Evolutionary conservation across 1,140 invertebrate genomes (phyloP), one percentile per base, ranked within the genome.

Genomic region (Bombus ignitus): DNA sequence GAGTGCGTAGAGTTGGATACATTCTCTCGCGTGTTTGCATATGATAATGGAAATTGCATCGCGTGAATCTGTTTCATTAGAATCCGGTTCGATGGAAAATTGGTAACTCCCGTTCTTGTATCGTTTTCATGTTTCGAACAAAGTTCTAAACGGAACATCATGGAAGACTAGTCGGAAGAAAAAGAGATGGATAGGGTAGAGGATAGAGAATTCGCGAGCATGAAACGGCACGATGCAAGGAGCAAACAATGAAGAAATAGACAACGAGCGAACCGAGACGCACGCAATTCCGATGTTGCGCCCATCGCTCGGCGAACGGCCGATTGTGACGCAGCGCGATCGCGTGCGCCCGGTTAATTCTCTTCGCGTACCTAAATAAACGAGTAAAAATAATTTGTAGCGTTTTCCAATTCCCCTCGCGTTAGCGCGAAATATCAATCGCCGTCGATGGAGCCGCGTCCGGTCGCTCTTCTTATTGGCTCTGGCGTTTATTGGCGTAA

Each of bases 181-280:
- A 47, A n/a, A 8, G 25, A 13, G 5, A 28, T 1, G 5, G 4
- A 70, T 9, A 10, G 37, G n/a, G 37, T 53, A 68, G 5, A 5
- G 65, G 32, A 12, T 3, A 28, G 5, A 13, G 28, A 25, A 32
- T 9, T 32, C 53, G 39, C 53, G 44, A 65, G 12, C 65, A 83
- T 66, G 57, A 85, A 84, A 83, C 71, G 47, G 47, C 59, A 73
- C 37, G 62, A 72, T 74, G 37, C 87, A 42, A 68, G 35, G n/a
- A 88, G 73, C 83, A 70, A 88, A 88, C 81, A 88, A 89, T 85
- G 76, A 89, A 83, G 76, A 89, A 89, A 89, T 47, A 73, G 86
- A 80, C 85, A 85, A 87, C 59, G 92, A 92, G 81, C 90, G 87
- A 88, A 93, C 81, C 91, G 92, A 92, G 86, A 92, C 91, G 91